Evolutionary conservation across 2,113 vertebrate genomes (phyloP).

Genomic region (Rallus limicola): DNA sequence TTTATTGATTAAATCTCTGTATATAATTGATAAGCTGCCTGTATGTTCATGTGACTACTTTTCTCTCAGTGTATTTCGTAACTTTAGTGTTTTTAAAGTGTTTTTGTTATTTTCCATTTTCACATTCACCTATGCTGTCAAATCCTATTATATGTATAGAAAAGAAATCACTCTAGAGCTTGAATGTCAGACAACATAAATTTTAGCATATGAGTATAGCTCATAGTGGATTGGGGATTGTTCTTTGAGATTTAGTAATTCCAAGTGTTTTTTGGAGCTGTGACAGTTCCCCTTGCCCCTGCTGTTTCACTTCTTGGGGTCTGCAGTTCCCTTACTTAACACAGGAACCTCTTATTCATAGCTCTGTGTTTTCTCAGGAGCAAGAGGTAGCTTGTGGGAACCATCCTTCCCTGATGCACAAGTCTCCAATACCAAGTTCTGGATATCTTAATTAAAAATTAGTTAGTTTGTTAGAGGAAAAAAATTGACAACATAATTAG

Average conservation of each 20-base stretch:
- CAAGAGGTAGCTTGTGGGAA: background rate
- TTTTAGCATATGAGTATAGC: background rate
- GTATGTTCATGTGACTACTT: background rate
- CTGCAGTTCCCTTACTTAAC: background rate
- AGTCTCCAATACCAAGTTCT: background rate
- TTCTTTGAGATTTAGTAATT: background rate
- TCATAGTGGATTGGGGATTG: background rate
- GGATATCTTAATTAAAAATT: constrained; percentile 17
- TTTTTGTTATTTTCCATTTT: background rate
- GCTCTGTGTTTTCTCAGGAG: background rate
- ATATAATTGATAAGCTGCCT: background rate
- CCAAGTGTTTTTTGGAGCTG: background rate
- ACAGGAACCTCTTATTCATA: background rate
- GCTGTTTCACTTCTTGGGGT: background rate
- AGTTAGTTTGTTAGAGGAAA: background rate
- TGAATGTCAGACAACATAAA: background rate
- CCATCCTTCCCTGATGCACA: background rate
- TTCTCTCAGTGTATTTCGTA: background rate
- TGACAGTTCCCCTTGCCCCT: background rate
- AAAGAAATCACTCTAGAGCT: background rate
- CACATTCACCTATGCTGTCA: background rate
- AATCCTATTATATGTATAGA: background rate
- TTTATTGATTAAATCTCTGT: background rate
- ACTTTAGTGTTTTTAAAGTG: background rate
- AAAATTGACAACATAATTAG: constrained; percentile 30